Evolutionary conservation across 2,888 invertebrate genomes (phyloP).

Genomic region (Andrena bucephala): DNA sequence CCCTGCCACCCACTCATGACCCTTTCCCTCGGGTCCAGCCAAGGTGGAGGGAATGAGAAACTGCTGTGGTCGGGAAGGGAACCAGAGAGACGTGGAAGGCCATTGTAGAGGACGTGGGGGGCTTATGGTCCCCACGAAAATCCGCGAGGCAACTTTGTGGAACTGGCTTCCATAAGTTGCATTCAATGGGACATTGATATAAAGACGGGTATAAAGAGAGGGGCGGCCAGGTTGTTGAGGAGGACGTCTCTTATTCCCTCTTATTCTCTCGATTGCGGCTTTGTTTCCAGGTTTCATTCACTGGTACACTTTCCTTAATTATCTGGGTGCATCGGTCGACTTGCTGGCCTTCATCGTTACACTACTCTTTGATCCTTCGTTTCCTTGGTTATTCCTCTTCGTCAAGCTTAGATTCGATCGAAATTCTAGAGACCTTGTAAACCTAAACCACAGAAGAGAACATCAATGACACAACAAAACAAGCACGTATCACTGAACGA

Average conservation of each 20-base stretch:
- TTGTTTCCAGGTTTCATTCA: conserved; percentile 53
- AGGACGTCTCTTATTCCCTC: conserved; percentile 45
- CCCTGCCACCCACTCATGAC: conserved; percentile 47
- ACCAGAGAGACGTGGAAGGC: conserved; percentile 56
- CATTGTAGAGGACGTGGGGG: conserved; percentile 78
- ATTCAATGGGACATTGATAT: conserved; percentile 81
- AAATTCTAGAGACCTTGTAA: too few species aligned
- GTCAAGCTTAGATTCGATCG: too few species aligned
- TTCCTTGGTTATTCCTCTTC: too few species aligned
- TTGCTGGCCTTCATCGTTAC: too few species aligned
- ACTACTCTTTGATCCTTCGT: too few species aligned
- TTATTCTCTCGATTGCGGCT: conserved; percentile 51
- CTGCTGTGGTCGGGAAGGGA: conserved; percentile 68
- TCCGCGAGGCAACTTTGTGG: conserved; percentile 79
- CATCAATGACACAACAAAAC: conserved; percentile 4
- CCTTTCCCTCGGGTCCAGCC: conserved; percentile 60
- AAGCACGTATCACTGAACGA: conserved; percentile 7
- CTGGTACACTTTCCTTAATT: conserved; percentile 38
- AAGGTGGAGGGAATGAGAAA: conserved; percentile 78
- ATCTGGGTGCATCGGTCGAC: background rate
- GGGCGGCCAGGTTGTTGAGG: conserved; percentile 58
- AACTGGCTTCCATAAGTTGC: conserved; percentile 80
- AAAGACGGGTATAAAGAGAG: conserved; percentile 75
- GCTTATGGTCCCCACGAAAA: conserved; percentile 75
- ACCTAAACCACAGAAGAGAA: background rate